These are phyloP conservation scores for Lepisosteus oculatus DNA, from an alignment of 2,113 vertebrate genomes.

Conservation along the genomic window DNA sequence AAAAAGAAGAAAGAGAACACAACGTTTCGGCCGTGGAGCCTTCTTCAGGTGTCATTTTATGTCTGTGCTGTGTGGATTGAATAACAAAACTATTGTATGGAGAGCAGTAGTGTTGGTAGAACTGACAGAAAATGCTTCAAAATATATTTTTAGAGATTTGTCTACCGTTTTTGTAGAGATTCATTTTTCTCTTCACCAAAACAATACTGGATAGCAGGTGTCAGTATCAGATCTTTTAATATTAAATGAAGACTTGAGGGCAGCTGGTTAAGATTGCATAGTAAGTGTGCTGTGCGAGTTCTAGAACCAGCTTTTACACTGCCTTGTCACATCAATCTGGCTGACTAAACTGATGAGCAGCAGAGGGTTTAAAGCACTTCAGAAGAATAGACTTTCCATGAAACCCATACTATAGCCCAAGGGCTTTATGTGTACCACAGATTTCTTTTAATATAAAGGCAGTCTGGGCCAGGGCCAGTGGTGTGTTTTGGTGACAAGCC, in stretches of 20 bases:
- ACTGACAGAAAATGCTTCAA: background rate
- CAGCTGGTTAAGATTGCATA: constrained; percentile 9
- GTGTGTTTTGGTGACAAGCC: no score
- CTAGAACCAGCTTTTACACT: constrained; percentile 3
- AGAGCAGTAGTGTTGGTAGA: background rate
- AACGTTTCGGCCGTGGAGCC: no score
- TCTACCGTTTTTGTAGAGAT: no score
- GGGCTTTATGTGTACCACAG: background rate
- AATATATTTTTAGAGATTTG: constrained; percentile 9
- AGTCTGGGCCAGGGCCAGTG: no score
- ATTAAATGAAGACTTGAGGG: constrained; percentile 35
- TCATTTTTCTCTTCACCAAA: background rate
- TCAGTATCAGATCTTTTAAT: constrained; percentile 36
- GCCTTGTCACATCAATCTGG: constrained; percentile 10
- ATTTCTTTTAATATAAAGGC: background rate
- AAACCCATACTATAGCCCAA: constrained; percentile 19
- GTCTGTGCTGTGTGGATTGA: no score
- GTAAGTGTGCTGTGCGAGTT: constrained; percentile 40
- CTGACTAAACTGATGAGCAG: constrained; percentile 22
- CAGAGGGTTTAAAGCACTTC: constrained; percentile 16
- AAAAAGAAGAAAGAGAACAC: no score
- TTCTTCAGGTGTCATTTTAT: no score
- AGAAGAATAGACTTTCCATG: constrained; percentile 26
- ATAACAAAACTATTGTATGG: no score
- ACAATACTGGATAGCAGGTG: constrained; percentile 6